Conservation (phyloP, 2,113 vertebrate species). For the Siniperca knerii region DNA sequence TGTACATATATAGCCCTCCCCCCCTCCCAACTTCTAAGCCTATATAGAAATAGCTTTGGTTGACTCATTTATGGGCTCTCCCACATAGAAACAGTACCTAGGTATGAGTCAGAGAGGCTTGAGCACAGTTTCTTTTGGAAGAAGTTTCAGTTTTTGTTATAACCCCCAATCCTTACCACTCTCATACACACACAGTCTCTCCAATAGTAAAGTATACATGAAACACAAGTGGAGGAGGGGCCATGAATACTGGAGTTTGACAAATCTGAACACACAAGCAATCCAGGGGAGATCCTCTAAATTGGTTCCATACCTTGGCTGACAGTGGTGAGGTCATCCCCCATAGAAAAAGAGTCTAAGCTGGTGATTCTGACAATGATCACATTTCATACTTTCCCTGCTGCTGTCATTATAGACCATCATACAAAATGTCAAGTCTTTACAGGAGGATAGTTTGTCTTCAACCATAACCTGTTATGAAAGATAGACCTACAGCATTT, state of each 20-base stretch:
- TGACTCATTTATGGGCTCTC: slow-evolving; percentile 76
- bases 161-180: slow-evolving; percentile 44
- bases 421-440: slow-evolving; percentile 41
- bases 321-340: slow-evolving; percentile 80
- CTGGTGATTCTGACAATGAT: slow-evolving; percentile 58
- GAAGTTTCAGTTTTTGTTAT: slow-evolving; percentile 69
- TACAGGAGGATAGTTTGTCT: slow-evolving; percentile 45
- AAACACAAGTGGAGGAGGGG: slow-evolving; percentile 69
- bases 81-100: slow-evolving; percentile 62
- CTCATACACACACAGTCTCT: slow-evolving; percentile 37
- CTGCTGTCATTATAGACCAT: slow-evolving; percentile 63
- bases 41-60: slow-evolving; percentile 75
- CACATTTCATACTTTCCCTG: slow-evolving; percentile 64
- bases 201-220: slow-evolving; percentile 59
- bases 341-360: slow-evolving; percentile 32
- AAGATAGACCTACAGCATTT: slow-evolving; percentile 47
- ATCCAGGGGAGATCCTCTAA: slow-evolving; percentile 74
- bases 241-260: slow-evolving; percentile 74
- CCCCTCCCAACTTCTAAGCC: slow-evolving; percentile 47
- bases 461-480: slow-evolving; percentile 57
- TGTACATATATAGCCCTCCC: slow-evolving; percentile 69
- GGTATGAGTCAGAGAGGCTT: slow-evolving; percentile 70
- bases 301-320: slow-evolving; percentile 83
- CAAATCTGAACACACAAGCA: slow-evolving; percentile 74
- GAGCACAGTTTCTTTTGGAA: slow-evolving; percentile 56